These are phyloP conservation scores for Pimephales promelas DNA, from an alignment of 2,113 vertebrate genomes.

Conservation along the genomic window DNA sequence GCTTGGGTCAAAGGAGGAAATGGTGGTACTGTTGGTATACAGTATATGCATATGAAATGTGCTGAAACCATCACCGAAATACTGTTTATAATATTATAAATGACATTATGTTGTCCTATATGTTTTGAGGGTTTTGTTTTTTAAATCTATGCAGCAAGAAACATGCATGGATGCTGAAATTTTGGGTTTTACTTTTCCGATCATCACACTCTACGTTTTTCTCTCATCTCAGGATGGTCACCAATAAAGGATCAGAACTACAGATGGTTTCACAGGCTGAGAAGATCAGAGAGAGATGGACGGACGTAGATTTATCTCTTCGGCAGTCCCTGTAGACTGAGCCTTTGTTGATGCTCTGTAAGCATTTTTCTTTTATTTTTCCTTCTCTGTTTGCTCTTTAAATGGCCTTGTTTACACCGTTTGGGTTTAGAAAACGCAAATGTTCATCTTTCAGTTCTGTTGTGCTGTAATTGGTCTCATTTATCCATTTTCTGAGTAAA, in stretches of 20 bases:
- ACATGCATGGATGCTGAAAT: neutral
- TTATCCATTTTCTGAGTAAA: neutral
- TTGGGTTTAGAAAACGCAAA: constrained; percentile 1
- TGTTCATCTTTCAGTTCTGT: constrained; percentile 5
- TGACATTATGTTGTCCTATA: too few species aligned
- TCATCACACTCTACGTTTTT: neutral
- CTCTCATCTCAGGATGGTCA: neutral
- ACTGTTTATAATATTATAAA: too few species aligned
- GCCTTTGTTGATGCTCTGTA: constrained; percentile 4
- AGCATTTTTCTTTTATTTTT: neutral
- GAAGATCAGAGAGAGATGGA: constrained; percentile 27
- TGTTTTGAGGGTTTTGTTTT: too few species aligned
- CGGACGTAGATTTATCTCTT: constrained; percentile 20
- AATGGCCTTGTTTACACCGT: neutral
- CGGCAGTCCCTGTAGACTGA: neutral
- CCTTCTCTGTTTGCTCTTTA: neutral
- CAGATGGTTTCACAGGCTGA: constrained; percentile 25
- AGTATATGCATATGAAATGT: too few species aligned
- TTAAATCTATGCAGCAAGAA: too few species aligned
- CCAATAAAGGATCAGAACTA: constrained; percentile 16
- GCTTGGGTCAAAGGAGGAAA: neutral
- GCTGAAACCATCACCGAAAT: neutral
- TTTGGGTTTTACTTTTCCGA: neutral
- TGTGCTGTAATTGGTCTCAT: neutral
- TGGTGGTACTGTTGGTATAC: too few species aligned